A percentile compares a stretch with the other conserved stretches of the same genome.
These are phyloP conservation scores for Macquaria australasica DNA, from an alignment of 2,113 vertebrate genomes.

Conservation along the genomic window DNA sequence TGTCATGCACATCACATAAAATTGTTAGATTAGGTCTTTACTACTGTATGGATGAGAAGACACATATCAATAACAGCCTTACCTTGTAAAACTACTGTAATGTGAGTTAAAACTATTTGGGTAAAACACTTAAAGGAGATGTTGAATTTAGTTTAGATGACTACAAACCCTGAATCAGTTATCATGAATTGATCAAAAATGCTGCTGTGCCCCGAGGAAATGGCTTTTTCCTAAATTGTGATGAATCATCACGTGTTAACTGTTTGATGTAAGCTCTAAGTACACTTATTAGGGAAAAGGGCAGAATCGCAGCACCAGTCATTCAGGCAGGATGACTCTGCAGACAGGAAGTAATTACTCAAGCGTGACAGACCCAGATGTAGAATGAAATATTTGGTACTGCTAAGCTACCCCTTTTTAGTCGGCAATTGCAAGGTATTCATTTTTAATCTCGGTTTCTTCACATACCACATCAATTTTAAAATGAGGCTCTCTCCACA, in stretches of 20 bases:
- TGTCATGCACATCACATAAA: not conserved
- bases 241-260: conserved; percentile 14
- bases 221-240: not conserved
- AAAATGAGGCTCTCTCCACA: not conserved
- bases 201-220: not conserved
- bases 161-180: not conserved
- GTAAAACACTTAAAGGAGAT: not conserved
- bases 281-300: conserved; percentile 10
- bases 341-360: conserved; percentile 24
- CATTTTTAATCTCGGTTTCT: conserved; percentile 37
- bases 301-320: not conserved
- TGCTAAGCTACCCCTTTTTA: conserved; percentile 32
- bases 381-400: conserved; percentile 43
- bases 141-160: not conserved
- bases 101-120: not conserved
- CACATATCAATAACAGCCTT: not conserved
- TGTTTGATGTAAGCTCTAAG: conserved; percentile 8
- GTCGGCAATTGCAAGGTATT: conserved; percentile 24
- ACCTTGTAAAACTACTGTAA: not conserved
- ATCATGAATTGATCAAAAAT: not conserved
- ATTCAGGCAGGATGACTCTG: not conserved
- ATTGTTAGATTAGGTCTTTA: not conserved
- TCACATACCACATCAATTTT: not conserved
- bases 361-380: conserved; percentile 39
- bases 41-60: not conserved